Base-by-base conservation (phyloP, 1,140 invertebrate species). In the Trichonephila clavata region DNA sequence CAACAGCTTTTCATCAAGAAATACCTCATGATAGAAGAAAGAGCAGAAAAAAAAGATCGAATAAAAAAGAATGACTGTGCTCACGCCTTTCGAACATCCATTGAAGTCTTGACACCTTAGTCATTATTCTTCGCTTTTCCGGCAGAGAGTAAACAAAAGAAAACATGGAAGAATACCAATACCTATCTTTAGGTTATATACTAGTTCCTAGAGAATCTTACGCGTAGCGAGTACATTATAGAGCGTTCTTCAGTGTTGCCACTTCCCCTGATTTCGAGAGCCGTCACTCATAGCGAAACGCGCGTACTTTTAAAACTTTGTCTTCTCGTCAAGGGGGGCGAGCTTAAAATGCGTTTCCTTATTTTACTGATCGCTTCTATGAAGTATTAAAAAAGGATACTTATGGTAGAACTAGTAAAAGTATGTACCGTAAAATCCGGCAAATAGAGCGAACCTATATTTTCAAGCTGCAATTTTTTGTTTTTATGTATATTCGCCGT, bases 241-340 rank as follows among this genome's bases (percentile, higher is more conserved):
- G 24, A n/a, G 4, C 32, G 39, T 20, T 50, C 50, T 50, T 50
- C 65, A 24, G n/a, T 16, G 59, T 57, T 16, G 39, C 21, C 24
- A 39, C 57, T 60, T 20, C 13, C 16, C 63, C 60, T 27, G 61
- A 88, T 88, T 88, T 32, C n/a, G 6, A 39, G 61, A 68, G 86
- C 86, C 94, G 89, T 86, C 61, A 71, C 88, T 77, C 81, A 95
- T 94, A 59, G 27, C 43, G 43, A 39, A 91, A 57, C 39, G 81
- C 81, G 81, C 50, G 50, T 43, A 59, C 39, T 83, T 83, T 83
- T 83, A 59, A 59, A 50, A 59, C 81, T 83, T 83, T 27, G 81
- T 83, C 50, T 59, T 50, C 50, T 5, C 43, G 10, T n/a, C 13
- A 50, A 0, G 8, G 43, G 81, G 81, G 81, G 7, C 32, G 43